Base-by-base conservation (phyloP, 1,140 invertebrate genomes). In the Zaprionus tsacasi region DNA sequence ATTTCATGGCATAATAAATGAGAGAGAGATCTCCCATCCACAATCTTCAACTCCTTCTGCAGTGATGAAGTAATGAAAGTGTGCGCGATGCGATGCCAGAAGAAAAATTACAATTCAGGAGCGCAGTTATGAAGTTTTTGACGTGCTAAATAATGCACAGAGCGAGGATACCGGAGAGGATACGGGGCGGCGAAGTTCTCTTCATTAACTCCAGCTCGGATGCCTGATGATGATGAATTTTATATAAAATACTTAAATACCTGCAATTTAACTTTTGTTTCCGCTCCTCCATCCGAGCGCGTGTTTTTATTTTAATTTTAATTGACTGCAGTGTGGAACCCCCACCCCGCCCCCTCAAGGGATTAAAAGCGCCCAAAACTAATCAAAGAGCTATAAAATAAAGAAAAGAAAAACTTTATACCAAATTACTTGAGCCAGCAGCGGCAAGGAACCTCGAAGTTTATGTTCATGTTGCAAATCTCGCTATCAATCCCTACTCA, bases 211-310 rank as follows among this genome's bases (percentile, higher is more conserved):
- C 48, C 43, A 63, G 73, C 21, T 21, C 78, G 73, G 66, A 88
- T 48, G 73, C 74, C 55, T 87, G 74, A 79, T 79, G 83, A 87
- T 87, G 83, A 88, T 89, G 83, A 88, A 88, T 88, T 88, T 88
- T 83, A 82, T 83, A 88, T 91, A 91, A 91, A 91, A 91, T 83
- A 70, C 87, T 91, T 91, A 91, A 91, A 91, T 91, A 91, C 88
- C 82, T 79, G 88, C 87, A 91, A 91, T 91, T 91, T 91, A 91
- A 91, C 88, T 91, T 91, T 87, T 78, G 83, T 65, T 76, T 65
- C 38, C 27, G 21, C 43, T 3, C 15, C 30, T 7, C 17, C 48
- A 33, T 50, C 59, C 82, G 79, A 72, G 50, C 36, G 72, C 70
- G 70, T 70, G 70, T 56, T 81, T 77, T 70, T 30, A 30, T 70